Conservation (phyloP, 1,140 invertebrate species). For the Panonychus citri region DNA sequence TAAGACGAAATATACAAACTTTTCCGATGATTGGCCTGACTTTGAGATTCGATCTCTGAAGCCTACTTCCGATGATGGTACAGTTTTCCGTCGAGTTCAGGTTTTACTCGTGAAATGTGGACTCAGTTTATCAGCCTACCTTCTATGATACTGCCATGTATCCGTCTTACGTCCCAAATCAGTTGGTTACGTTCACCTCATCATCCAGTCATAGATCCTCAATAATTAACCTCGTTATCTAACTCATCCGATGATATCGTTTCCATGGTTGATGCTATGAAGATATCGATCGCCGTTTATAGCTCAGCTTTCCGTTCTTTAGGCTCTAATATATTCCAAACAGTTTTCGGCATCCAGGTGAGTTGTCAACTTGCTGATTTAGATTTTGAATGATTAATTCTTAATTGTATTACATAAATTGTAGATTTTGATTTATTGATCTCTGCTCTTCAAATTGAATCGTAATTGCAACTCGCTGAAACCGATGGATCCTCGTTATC, state of each 20-base stretch:
- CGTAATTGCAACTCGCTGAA: neutral
- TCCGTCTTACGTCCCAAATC: conserved; percentile 48
- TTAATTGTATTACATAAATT: too few relatives aligned
- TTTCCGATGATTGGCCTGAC: conserved; percentile 58
- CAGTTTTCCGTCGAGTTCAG: conserved; percentile 27
- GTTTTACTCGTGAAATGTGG: conserved; percentile 40
- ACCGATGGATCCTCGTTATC: neutral
- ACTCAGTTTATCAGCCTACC: conserved; percentile 14
- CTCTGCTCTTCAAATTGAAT: neutral
- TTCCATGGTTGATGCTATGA: conserved; percentile 18
- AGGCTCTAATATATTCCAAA: conserved; percentile 43
- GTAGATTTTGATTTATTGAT: too few relatives aligned
- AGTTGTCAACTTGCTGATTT: too few relatives aligned
- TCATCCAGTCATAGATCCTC: conserved; percentile 55
- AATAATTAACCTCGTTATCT: conserved; percentile 59
- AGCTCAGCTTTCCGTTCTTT: conserved; percentile 35
- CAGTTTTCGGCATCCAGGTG: conserved; percentile 36
- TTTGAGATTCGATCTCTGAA: conserved; percentile 80
- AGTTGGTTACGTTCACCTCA: conserved; percentile 35
- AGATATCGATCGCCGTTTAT: conserved; percentile 15
- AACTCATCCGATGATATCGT: conserved; percentile 35
- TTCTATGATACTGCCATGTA: conserved; percentile 30
- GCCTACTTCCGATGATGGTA: conserved; percentile 58
- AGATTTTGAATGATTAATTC: too few relatives aligned
- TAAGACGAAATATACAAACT: conserved; percentile 64